Base-by-base conservation (phyloP, 2,113 vertebrate species). In the Piaya cayana region DNA sequence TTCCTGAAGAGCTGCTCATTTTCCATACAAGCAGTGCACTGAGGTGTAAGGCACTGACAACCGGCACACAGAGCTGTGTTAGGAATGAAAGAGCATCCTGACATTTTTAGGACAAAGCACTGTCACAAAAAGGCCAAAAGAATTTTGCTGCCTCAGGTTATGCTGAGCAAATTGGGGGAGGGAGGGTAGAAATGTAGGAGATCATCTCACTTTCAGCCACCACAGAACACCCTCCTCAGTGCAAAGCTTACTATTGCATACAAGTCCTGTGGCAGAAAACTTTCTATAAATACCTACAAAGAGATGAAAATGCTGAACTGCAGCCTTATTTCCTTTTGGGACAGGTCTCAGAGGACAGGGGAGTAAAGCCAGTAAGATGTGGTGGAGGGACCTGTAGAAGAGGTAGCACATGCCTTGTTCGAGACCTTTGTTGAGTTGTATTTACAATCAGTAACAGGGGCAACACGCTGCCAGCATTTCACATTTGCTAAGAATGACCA, bases 61-160 rank as follows among this genome's bases (percentile, higher is more conserved):
- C 2, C 0, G 34, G 50, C 19, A 49, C 0, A 0, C 23, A 62
- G 15, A 56, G 43, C 3, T 63, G 17, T 12, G 34, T 20, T 6
- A 8, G 1, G 32, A 77, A 77, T 17, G 21, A 67, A 84, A 49
- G 53, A 71, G 17, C 39, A 91, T 29, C 42, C 71, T 80, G 71
- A 42, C 26, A 2, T 53, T 91, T 79, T 49, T 30, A 88, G 74
- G 78, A 84, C 81, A 76, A 91, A 75, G 18, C 2, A 1, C 7
- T 47, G 21, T 39, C 43, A 82, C 4, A 42, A 47, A 59, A 74
- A 60, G 19, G 11, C 26, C 50, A 62, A 52, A 64, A 27, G 14
- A 17, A 69, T 55, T 36, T 82, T 36, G 45, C 0, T 59, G 45
- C 58, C 27, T 75, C 32, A 30, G 43, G 18, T 49, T 50, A 76